Percentiles rank a stretch among this genome's conserved stretches.
These are phyloP conservation scores for Nicator chloris DNA, from an alignment of 2,113 vertebrate genomes.

Conservation along the genomic window DNA sequence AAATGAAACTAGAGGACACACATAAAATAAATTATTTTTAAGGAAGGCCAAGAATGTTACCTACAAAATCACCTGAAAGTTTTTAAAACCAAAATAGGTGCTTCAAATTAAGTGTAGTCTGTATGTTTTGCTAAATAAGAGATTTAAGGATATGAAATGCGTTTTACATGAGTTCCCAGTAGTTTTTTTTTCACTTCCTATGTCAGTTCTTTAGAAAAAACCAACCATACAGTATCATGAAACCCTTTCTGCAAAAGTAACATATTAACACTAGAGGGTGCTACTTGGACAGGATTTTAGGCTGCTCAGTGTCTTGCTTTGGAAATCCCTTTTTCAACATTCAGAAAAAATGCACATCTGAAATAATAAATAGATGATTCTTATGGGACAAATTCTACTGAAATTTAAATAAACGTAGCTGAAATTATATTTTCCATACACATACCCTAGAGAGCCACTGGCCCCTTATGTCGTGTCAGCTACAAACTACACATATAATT, in stretches of 20 bases:
- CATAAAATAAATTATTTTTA: not conserved
- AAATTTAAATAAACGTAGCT: not conserved
- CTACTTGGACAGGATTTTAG: not conserved
- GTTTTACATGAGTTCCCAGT: not conserved
- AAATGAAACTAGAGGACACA: not conserved
- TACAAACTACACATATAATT: not conserved
- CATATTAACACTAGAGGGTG: conserved; percentile 24
- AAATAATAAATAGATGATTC: not conserved
- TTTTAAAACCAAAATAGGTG: not conserved
- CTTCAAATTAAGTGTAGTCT: not conserved
- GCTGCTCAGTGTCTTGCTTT: not conserved
- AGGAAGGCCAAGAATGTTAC: not conserved
- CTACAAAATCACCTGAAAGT: not conserved
- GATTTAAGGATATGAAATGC: not conserved
- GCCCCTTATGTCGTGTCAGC: not conserved
- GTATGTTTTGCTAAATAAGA: not conserved
- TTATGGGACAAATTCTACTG: not conserved
- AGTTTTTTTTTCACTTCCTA: not conserved
- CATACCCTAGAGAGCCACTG: not conserved
- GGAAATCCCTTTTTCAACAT: not conserved
- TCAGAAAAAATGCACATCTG: not conserved
- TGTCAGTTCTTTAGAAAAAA: not conserved
- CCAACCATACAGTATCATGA: fast-evolving
- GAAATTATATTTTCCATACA: not conserved
- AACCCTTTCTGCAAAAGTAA: not conserved